Evolutionary conservation across 2,113 vertebrate species (phyloP), one percentile per base, ranked within the genome.

Genomic region (Stegostoma tigrinum): DNA sequence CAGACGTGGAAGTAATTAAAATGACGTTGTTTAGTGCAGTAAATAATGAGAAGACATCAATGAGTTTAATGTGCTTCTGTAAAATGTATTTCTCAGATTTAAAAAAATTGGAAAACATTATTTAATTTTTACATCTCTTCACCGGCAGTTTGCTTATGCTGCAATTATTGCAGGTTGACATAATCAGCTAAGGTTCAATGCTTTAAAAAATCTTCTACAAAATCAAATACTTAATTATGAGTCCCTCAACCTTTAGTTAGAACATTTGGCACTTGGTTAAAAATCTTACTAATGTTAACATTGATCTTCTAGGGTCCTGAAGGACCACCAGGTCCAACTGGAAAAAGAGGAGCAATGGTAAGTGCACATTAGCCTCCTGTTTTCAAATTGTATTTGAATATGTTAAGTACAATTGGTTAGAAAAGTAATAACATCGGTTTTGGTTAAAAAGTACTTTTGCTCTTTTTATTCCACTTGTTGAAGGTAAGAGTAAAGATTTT

Each of bases 281-380:
- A 72, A 52, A 95, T 15, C 94, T 48, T 48, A 72, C 27, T 95
- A 45, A 30, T 52, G 15, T 34, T 52, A 27, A 70, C 94, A 72
- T 72, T 48, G 14, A 72, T 95, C 23, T 52, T 72, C 67, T 52
- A 95, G 94, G 94, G 94, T 75, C 94, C 68, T 72, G 24, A 75
- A 72, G 94, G 94, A 5, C 68, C 94, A 52, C 42, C 68, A 30
- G 94, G 94, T 95, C 67, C 67, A 70, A 75, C 1, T 52, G 94
- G 94, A 52, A 52, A 17, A 48, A 95, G 68, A 95, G 94, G 94
- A 48, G 12, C 38, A 72, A 27, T 5, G 68, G 94, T 95, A 95
- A 72, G 94, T 27, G 45, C 52, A 48, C 93, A 72, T 75, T 23
- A 95, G 5, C n/a, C 5, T n/a, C n/a, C 87, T 21, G 30, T 91